These are phyloP conservation scores for Nymphicus hollandicus DNA, from an alignment of 2,113 vertebrate species.

Conservation along the genomic window DNA sequence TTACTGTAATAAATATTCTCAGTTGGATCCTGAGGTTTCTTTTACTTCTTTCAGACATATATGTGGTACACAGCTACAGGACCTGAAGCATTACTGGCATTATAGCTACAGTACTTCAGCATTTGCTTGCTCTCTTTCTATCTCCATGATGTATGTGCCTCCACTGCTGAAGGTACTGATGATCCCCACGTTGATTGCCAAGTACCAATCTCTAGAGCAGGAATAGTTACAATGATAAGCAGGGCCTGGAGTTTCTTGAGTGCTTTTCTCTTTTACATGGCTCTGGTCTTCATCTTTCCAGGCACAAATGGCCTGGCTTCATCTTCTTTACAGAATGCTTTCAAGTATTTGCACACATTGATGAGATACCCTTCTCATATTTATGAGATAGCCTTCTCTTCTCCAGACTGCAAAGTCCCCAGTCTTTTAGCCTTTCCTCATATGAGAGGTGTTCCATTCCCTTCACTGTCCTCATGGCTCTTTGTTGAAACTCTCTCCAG, in stretches of 20 bases:
- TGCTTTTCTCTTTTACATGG: neutral
- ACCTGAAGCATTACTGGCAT: neutral
- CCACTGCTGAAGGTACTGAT: neutral
- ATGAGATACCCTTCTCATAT: accelerated
- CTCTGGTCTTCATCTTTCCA: neutral
- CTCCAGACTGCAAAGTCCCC: neutral
- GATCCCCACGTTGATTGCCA: neutral
- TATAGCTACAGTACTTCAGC: neutral
- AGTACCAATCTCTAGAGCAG: neutral
- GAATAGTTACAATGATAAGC: neutral
- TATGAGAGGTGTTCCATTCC: neutral
- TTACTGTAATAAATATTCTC: neutral
- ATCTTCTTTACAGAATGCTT: neutral
- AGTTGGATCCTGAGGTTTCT: neutral
- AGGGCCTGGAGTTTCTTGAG: neutral
- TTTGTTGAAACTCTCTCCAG: neutral
- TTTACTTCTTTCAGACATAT: neutral
- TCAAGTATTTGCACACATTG: neutral
- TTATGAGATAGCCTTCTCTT: neutral
- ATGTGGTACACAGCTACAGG: neutral
- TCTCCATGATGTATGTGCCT: neutral
- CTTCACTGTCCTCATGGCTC: accelerated
- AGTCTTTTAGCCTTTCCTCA: neutral
- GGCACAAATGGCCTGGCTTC: neutral
- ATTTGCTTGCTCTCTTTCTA: neutral